These are phyloP conservation scores for Amphipoea lucens DNA, from an alignment of 2,888 invertebrate genomes.

Conservation along the genomic window DNA sequence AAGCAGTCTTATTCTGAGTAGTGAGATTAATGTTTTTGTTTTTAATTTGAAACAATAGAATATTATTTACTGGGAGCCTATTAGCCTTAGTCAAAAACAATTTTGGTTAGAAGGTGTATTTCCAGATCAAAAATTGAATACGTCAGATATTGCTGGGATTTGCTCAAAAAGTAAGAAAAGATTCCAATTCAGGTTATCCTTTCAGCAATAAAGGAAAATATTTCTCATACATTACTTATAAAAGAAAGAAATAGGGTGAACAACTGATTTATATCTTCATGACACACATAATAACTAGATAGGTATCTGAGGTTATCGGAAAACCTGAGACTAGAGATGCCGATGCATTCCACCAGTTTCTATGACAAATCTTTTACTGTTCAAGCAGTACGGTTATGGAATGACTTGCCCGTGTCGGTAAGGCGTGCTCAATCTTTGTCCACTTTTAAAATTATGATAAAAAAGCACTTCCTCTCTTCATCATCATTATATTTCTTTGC, in stretches of 20 bases:
- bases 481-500: too few relatives aligned
- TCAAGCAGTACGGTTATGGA: too few relatives aligned
- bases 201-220: too few relatives aligned
- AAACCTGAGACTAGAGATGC: too few relatives aligned
- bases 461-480: too few relatives aligned
- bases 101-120: not conserved
- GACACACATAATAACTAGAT: too few relatives aligned
- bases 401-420: too few relatives aligned
- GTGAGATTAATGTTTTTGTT: not conserved
- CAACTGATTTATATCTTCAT: not conserved
- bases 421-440: too few relatives aligned
- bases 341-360: too few relatives aligned
- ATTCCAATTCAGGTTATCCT: not conserved
- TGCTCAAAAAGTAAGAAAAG: not conserved
- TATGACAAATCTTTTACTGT: too few relatives aligned
- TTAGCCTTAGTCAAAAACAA: not conserved
- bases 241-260: not conserved
- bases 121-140: not conserved
- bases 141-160: not conserved
- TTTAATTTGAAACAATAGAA: not conserved
- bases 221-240: not conserved
- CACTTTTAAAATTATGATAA: too few relatives aligned
- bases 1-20: not conserved
- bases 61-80: not conserved
- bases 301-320: too few relatives aligned